Conservation (phyloP, 2,113 vertebrate genomes). For the Rhabdomys dilectus region DNA sequence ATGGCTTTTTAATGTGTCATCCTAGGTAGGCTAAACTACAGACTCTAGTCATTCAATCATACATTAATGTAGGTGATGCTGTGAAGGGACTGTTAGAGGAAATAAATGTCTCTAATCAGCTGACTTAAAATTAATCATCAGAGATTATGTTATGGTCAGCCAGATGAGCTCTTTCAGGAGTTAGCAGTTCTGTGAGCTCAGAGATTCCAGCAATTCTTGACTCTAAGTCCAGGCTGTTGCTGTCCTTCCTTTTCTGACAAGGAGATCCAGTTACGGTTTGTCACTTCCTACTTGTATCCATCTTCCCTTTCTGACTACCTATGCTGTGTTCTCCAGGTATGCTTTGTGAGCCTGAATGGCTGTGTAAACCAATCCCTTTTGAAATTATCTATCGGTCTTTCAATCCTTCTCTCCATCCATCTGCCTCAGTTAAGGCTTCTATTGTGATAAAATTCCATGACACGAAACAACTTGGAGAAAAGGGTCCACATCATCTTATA, state of each 20-base stretch:
- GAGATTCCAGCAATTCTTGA: neutral
- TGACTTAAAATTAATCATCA: conserved; percentile 36
- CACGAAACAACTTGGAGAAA: neutral
- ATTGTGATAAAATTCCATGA: neutral
- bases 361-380: neutral
- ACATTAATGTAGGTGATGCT: neutral
- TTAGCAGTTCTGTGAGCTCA: neutral
- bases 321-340: neutral
- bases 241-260: neutral
- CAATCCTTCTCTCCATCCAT: neutral
- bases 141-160: neutral
- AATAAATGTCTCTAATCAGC: neutral
- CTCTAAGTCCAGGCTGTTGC: neutral
- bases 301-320: neutral
- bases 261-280: no score
- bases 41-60: neutral
- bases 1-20: conserved; percentile 5
- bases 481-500: neutral
- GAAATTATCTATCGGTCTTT: neutral
- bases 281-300: accelerated
- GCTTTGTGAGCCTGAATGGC: neutral
- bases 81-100: conserved; percentile 8
- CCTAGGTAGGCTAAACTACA: neutral
- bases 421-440: neutral
- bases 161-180: conserved; percentile 1